Conservation (phyloP, 2,797 vertebrate species). For the Sebastes hopkinsi region DNA sequence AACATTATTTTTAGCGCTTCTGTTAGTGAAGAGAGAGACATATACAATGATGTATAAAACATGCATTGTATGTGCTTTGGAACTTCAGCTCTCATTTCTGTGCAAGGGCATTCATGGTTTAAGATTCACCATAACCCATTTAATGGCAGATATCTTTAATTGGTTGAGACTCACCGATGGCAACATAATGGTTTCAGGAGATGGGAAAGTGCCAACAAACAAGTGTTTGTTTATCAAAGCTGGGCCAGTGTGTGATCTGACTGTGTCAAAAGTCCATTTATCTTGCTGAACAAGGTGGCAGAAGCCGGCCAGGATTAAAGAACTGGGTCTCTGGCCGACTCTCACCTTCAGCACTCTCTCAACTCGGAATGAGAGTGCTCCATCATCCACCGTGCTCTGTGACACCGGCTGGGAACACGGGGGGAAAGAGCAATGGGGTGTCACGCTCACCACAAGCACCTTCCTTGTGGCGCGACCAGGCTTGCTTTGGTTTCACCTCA, state of each 20-base stretch:
- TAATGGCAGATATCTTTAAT: neutral
- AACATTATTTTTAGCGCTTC: neutral
- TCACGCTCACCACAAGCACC: conserved; percentile 55
- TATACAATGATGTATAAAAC: neutral
- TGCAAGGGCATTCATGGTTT: neutral
- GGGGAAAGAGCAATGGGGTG: conserved; percentile 79
- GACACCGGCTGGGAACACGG: conserved; percentile 70
- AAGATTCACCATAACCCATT: neutral
- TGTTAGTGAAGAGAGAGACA: neutral
- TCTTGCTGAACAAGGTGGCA: conserved; percentile 78
- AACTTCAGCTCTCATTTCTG: neutral
- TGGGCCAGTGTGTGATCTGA: conserved; percentile 51
- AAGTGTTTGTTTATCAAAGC: conserved; percentile 67
- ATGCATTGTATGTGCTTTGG: neutral
- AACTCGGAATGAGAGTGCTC: conserved; percentile 81
- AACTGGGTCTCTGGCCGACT: conserved; percentile 74
- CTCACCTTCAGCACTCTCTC: conserved; percentile 79
- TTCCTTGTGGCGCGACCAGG: conserved; percentile 52
- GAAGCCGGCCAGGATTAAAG: conserved; percentile 75
- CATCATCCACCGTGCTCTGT: conserved; percentile 73
- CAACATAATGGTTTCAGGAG: conserved; percentile 8
- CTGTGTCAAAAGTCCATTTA: conserved; percentile 79
- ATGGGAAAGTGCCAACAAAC: conserved; percentile 45
- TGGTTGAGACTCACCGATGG: neutral
- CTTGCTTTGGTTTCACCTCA: conserved; percentile 66